Evolutionary conservation across 2,797 vertebrate species (phyloP), one percentile per base, ranked within the genome.

Genomic region (Triplophysa bombifrons): DNA sequence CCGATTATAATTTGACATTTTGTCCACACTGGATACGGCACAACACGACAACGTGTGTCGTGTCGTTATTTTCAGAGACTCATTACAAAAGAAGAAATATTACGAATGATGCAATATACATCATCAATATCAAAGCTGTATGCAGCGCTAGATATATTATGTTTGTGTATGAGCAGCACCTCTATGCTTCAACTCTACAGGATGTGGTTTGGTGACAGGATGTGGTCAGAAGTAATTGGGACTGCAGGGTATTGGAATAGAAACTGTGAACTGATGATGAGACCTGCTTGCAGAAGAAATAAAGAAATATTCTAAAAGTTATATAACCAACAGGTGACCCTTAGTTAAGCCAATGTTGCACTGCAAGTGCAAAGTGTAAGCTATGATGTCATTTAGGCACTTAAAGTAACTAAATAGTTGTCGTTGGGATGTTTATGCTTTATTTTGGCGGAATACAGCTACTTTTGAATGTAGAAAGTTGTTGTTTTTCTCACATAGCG

Each of bases 121-220:
- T 53, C 19, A 61, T 38, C 34, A 7, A 38, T 38, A 38, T 38
- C 34, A 38, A 38, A 38, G 34, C 7, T 38, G 34, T 38, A 38
- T 38, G 4, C 16, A 64, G 27, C 1, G 2, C 27, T 63, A 3
- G 27, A 41, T 19, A 65, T n/a, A 12, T 44, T 30, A 38, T 30
- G 17, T 64, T 38, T 44, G 34, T 65, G 63, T 12, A 65, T 41
- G 34, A 20, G 50, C 3, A 14, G 50, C 2, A n/a, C 7, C 20
- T 25, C n/a, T 27, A 48, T 16, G 3, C 13, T 14, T 13, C 46
- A 13, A 13, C 3, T 10, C 2, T 22, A n/a, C 74, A 76, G 19
- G 74, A 68, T 48, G 53, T 76, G 74, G 41, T 68, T 20, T 68
- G 14, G 56, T 27, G 27, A 60, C 9, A 44, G 56, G 6, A n/a